Evolutionary conservation across 1,140 invertebrate genomes (phyloP), one percentile per base, ranked within the genome.

Genomic region (Piezodorus guildinii): DNA sequence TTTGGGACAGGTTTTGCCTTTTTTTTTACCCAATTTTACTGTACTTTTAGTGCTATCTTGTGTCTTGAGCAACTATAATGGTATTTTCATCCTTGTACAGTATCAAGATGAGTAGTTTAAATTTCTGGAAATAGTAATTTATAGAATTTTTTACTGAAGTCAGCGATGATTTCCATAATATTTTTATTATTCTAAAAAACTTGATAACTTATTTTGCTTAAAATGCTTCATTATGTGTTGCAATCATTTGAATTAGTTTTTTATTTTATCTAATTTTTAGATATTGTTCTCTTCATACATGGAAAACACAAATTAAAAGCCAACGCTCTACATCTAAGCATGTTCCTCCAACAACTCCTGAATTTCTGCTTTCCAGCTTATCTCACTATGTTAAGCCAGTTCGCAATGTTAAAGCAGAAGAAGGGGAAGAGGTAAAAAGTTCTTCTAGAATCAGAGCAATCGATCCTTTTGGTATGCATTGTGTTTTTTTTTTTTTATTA

Each of bases 201-300:
- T 1, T 39, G 12, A 39, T 39, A 10, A 12, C 6, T 39, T 39
- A 10, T 12, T 39, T 39, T 10, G 12, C 12, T 10, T 39, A 39
- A 39, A 39, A 39, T 39, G 12, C 1, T 12, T 39, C 6, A 39
- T 8, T 30, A 30, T 30, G n/a, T 30, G 8, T 39, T 39, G 6
- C 9, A 39, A 39, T 39, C 12, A 1, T 39, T 5, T 39, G 34
- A 39, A 39, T 39, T 39, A 10, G 34, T 39, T 12, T 64, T 68
- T 62, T 30, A 49, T 63, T 66, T 61, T 34, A 58, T 43, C 63
- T 62, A 27, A 63, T 66, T 25, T 64, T 60, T 39, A 68, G 64
- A 58, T 84, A 83, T 69, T 88, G 85, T 72, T 64, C 74, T 25
- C 82, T 85, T 60, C 85, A 87, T 74, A 74, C 80, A 8, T 77